phyloP scores from a whole-genome alignment of 2,113 vertebrate species.

The Nothobranchius kuhntae region DNA sequence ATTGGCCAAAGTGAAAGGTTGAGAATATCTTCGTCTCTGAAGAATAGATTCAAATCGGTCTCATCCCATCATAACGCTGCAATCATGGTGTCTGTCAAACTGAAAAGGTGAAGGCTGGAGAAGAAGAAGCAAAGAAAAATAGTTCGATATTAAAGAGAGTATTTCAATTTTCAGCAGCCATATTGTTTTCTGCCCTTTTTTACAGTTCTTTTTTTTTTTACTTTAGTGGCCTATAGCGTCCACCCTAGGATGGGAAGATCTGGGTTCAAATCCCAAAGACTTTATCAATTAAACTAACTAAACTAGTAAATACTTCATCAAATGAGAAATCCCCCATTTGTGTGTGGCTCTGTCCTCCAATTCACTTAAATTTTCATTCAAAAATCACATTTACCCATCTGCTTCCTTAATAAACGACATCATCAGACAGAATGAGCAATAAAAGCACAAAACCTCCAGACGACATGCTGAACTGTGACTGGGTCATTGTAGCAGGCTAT shows the following conservation, averaged over 20 bases:
- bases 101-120: conserved; percentile 13
- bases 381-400: neutral
- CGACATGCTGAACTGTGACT: conserved; percentile 13
- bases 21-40: conserved; percentile 38
- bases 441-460: conserved; percentile 1
- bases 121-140: neutral
- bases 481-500: conserved; percentile 26
- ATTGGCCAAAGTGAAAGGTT: conserved; percentile 56
- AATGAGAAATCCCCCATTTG: conserved; percentile 8
- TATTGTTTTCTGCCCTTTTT: neutral
- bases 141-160: neutral
- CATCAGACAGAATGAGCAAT: conserved; percentile 7
- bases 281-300: no score
- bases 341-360: conserved; percentile 6
- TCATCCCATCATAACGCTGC: conserved; percentile 45
- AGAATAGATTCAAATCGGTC: conserved; percentile 47
- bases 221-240: no score
- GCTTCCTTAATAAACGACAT: neutral
- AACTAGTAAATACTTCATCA: neutral
- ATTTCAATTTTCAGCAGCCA: neutral
- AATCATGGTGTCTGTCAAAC: conserved; percentile 49
- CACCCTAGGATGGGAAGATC: no score
- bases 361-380: conserved; percentile 9
- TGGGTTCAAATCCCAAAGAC: no score
- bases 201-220: conserved; percentile 1